A percentile compares a stretch with the other conserved stretches of the same genome.
These are phyloP conservation scores for Prietella phreatophila DNA, from an alignment of 2,113 vertebrate genomes.

Conservation along the genomic window DNA sequence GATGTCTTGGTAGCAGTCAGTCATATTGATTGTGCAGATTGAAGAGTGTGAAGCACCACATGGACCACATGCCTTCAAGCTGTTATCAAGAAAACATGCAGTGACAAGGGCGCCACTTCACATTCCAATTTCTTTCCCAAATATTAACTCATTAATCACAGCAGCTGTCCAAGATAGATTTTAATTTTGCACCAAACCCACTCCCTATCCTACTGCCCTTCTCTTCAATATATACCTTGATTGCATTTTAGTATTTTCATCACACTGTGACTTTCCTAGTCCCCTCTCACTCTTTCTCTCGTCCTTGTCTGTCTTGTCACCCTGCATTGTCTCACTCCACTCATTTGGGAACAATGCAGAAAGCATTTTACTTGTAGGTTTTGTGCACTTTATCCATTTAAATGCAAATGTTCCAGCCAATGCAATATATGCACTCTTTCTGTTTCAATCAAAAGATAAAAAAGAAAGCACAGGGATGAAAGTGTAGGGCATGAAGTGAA, in stretches of 20 bases:
- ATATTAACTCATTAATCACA: conserved; percentile 83
- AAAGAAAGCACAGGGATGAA: conserved; percentile 27
- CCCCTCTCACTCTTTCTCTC: conserved; percentile 24
- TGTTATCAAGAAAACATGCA: conserved; percentile 61
- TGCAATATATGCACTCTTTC: conserved; percentile 51
- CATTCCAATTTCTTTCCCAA: conserved; percentile 73
- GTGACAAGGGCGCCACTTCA: conserved; percentile 65
- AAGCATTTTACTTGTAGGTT: conserved; percentile 58
- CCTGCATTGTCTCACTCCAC: conserved; percentile 12
- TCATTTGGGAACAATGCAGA: conserved; percentile 50
- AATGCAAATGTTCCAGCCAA: conserved; percentile 79
- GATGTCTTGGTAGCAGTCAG: conserved; percentile 41
- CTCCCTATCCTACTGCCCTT: conserved; percentile 28
- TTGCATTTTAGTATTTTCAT: conserved; percentile 60
- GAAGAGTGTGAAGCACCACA: conserved; percentile 51
- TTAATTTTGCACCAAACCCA: conserved; percentile 68
- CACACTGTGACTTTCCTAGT: conserved; percentile 30
- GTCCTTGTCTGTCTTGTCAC: conserved; percentile 8
- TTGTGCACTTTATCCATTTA: conserved; percentile 77
- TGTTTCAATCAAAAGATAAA: conserved; percentile 36
- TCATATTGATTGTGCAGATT: conserved; percentile 60
- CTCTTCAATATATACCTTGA: conserved; percentile 48
- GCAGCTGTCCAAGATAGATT: conserved; percentile 68
- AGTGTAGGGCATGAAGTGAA: conserved; percentile 32
- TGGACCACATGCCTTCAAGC: conserved; percentile 45